Percentiles rank a stretch among this genome's conserved stretches.
phyloP scores from a whole-genome alignment of 2,797 vertebrate species.

The Knipowitschia caucasica region DNA sequence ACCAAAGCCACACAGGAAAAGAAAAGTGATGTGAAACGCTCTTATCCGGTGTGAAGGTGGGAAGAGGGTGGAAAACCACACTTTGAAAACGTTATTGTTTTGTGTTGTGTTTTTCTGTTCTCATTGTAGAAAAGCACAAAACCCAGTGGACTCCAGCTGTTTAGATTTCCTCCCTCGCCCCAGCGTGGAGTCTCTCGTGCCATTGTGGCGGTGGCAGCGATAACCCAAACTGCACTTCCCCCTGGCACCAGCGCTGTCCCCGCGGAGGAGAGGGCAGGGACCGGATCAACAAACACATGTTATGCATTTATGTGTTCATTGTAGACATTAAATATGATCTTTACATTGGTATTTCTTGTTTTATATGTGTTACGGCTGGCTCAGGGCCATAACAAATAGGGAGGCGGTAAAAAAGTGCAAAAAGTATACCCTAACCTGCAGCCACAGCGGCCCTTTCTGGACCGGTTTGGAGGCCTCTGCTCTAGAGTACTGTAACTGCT shows the following conservation, averaged over 20 bases:
- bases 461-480: no score
- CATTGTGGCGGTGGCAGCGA: slow-evolving; percentile 58
- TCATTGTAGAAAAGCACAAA: slow-evolving; percentile 22
- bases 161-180: slow-evolving; percentile 50
- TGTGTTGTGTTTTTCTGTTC: slow-evolving; percentile 31
- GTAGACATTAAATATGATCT: no score
- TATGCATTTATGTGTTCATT: no score
- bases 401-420: no score
- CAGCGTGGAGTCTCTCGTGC: slow-evolving; percentile 55
- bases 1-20: slow-evolving; percentile 23
- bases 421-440: no score
- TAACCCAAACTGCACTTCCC: slow-evolving; percentile 51
- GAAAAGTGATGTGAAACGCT: not conserved
- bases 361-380: no score
- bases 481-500: no score
- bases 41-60: slow-evolving; percentile 19
- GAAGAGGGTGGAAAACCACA: slow-evolving; percentile 16
- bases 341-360: no score
- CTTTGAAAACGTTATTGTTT: slow-evolving; percentile 46
- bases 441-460: no score
- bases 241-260: slow-evolving; percentile 34
- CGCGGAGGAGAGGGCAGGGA: slow-evolving; percentile 35
- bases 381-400: no score
- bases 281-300: no score
- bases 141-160: slow-evolving; percentile 43